Evolutionary conservation across 2,888 invertebrate genomes (phyloP), one percentile per base, ranked within the genome.

Genomic region (Sinopyrophorus schimmeli): DNA sequence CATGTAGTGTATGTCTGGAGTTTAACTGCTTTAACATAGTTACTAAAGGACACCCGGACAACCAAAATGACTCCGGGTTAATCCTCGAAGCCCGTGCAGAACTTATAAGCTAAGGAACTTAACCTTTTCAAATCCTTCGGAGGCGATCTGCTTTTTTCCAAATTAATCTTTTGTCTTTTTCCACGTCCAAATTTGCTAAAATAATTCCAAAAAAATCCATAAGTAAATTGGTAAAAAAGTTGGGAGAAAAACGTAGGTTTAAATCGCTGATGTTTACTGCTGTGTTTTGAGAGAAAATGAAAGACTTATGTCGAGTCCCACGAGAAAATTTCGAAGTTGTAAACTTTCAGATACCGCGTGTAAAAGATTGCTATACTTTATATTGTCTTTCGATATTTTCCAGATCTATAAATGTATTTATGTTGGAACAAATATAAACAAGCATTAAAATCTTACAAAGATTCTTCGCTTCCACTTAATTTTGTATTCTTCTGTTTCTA

Each of bases 1-100:
- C 47, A 50, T 48, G 49, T 49, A 58, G 57, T 55, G 57, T 61
- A 61, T 60, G 60, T 55, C 57, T 55, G 47, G 46, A 59, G 56
- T 61, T 61, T 61, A 59, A 52, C 47, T 53, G 54, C 56, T 54
- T 47, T 54, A 56, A 60, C 59, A 56, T 57, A 55, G 58, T 59
- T 47, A 48, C 39, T 46, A 51, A 43, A 40, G 49, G 53, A 49
- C 53, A 53, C 52, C 38, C 56, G 60, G 61, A 61, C 60, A 55
- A 50, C 54, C 53, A 44, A 46, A 58, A 56, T 54, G 50, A 54
- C 49, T 55, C 46, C 40, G 26, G 50, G 59, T 57, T 60, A 60
- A 60, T 60, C 60, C 59, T 51, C 54, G 47, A 53, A 50, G 37
- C 56, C 56, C 52, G 53, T 54, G 52, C 54, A 55, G 49, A 56